Evolutionary conservation across 2,113 vertebrate species (phyloP), one percentile per base, ranked within the genome.

Genomic region (Amphilophus citrinellus): DNA sequence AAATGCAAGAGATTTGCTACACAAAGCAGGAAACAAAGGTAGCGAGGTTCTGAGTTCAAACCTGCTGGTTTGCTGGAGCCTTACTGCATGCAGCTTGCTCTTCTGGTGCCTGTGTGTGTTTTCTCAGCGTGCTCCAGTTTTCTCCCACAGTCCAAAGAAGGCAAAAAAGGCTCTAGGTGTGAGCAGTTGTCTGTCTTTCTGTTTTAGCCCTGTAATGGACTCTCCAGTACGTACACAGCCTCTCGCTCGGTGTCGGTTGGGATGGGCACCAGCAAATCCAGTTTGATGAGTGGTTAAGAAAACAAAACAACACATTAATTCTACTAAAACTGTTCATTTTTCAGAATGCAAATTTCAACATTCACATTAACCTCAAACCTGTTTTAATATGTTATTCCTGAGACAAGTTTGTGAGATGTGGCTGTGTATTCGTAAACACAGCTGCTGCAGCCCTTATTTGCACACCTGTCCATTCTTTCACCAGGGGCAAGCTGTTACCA

Each of bases 381-480:
- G 3, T 50, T 80, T 50, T 35, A 44, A 15, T 50, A 27, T 86
- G 82, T 65, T 86, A 13, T 80, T 59, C 11, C 61, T 75, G 77
- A 92, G 62, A 79, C 3, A 27, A 81, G 22, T 39, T 39, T 73
- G 66, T 79, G 22, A 71, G 79, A 59, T 27, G 77, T 35, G 56
- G 62, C 73, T 83, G 65, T 85, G 11, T 60, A 37, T 83, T 87
- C 77, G 80, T 61, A 78, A 85, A 92, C 76, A 86, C 78, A 90
- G 79, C 75, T 84, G 84, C 76, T 62, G 44, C 37, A 27, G 68
- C 76, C 76, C 87, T 75, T 93, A 87, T 93, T 90, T 91, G 35
- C 83, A 90, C 88, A 92, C 89, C 92, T 91, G 89, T 88, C 68
- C 20, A 32, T 62, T 76, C n/a, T 79, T 57, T 88, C 88, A 93